phyloP scores from a whole-genome alignment of 2,888 invertebrate genomes.

The Catotricha subobsoleta region DNA sequence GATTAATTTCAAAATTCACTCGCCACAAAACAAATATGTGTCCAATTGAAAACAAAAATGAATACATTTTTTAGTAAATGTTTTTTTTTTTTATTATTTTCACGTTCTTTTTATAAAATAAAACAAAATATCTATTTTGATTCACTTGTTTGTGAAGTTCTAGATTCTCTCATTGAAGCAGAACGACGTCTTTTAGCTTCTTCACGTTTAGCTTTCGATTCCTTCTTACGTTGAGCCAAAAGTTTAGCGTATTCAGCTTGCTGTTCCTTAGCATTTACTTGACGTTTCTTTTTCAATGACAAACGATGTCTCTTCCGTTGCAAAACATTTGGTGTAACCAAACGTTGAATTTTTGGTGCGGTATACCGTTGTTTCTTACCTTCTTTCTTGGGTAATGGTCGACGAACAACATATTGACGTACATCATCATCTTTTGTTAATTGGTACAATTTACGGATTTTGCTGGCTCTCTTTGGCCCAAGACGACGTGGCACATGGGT shows the following conservation, averaged over 20 bases:
- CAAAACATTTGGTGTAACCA: constrained; percentile 78
- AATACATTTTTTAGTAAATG: too few relatives aligned
- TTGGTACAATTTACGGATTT: constrained; percentile 93
- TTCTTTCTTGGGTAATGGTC: constrained; percentile 69
- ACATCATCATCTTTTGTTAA: constrained; percentile 94
- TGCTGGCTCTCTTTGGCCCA: constrained; percentile 93
- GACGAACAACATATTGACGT: constrained; percentile 87
- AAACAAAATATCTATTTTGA: constrained; percentile 20
- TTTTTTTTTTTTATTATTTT: constrained; percentile 1
- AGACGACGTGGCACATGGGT: constrained; percentile 83
- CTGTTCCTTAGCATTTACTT: constrained; percentile 60
- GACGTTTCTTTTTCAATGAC: constrained; percentile 73
- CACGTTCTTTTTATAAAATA: not conserved
- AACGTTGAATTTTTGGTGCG: constrained; percentile 89
- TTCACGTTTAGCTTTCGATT: constrained; percentile 68
- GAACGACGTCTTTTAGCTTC: constrained; percentile 67
- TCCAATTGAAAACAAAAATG: too few relatives aligned
- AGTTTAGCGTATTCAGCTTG: constrained; percentile 84
- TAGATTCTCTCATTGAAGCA: constrained; percentile 71
- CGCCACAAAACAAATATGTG: too few relatives aligned
- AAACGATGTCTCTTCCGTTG: constrained; percentile 74
- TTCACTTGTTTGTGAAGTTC: constrained; percentile 56
- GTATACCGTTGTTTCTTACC: constrained; percentile 59
- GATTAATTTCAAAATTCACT: too few relatives aligned
- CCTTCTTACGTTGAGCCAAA: constrained; percentile 84